These are phyloP conservation scores for Oscheius sp. DNA, from an alignment of 2,888 invertebrate genomes.

Conservation along the genomic window DNA sequence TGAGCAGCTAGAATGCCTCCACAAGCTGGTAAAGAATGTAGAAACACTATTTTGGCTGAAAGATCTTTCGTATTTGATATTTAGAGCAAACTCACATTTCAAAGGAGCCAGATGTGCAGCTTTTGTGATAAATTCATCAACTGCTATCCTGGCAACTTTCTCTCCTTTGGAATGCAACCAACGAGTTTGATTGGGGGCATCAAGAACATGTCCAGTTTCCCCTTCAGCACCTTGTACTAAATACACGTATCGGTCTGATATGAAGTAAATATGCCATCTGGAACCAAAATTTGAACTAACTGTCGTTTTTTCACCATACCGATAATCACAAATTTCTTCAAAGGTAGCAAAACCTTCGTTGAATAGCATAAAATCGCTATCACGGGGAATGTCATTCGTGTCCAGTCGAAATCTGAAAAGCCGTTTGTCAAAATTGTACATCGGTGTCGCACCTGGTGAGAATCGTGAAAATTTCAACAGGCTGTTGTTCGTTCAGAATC, in stretches of 20 bases:
- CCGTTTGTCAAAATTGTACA: background rate
- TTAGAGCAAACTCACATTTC: background rate
- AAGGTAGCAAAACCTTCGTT: conserved; percentile 32
- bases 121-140: conserved; percentile 40
- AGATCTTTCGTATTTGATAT: background rate
- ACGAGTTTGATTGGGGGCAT: conserved; percentile 38
- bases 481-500: conserved; percentile 1
- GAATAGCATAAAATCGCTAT: conserved; percentile 34
- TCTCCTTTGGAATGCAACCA: conserved; percentile 45
- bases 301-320: background rate
- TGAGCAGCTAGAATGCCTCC: conserved; percentile 44
- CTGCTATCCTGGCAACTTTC: conserved; percentile 45
- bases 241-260: conserved; percentile 48
- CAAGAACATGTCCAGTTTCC: conserved; percentile 36
- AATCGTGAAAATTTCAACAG: conserved; percentile 46
- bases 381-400: conserved; percentile 29
- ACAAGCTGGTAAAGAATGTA: conserved; percentile 42
- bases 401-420: conserved; percentile 33
- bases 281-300: background rate
- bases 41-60: conserved; percentile 39
- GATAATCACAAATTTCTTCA: conserved; percentile 33
- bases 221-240: conserved; percentile 38
- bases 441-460: conserved; percentile 43
- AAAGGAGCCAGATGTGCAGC: conserved; percentile 37
- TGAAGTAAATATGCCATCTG: conserved; percentile 53